These are phyloP conservation scores for Sinodicranocentrus sp. DNA, from an alignment of 2,888 invertebrate species.

Conservation along the genomic window DNA sequence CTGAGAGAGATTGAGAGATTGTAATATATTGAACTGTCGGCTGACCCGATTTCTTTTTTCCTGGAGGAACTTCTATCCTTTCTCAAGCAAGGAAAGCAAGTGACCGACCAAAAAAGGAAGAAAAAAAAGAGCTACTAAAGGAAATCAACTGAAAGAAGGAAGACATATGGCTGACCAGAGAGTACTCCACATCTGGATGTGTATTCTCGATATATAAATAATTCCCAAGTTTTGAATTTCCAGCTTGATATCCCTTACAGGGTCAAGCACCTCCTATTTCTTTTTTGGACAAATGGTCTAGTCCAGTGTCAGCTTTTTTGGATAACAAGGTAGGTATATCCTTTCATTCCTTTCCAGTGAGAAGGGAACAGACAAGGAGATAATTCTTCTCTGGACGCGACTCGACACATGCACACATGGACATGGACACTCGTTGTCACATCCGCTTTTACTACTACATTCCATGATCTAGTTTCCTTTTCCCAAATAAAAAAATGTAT, in stretches of 20 bases:
- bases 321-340: conserved; percentile 5
- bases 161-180: conserved; percentile 23
- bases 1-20: conserved; percentile 32
- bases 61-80: conserved; percentile 22
- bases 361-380: not conserved
- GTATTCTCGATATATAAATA: no score
- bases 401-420: no score
- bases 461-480: not conserved
- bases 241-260: no score
- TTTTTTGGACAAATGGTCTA: no score
- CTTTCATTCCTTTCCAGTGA: not conserved
- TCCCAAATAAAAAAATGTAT: not conserved
- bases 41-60: conserved; percentile 28
- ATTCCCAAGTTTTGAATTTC: no score
- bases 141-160: conserved; percentile 26
- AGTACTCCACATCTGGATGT: no score
- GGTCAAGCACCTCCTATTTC: no score
- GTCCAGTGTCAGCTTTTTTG: no score
- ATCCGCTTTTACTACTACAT: conserved; percentile 8
- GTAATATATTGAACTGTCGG: conserved; percentile 41
- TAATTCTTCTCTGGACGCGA: not conserved
- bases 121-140: conserved; percentile 1
- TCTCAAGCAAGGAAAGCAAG: conserved; percentile 6
- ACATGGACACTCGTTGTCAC: conserved; percentile 3
- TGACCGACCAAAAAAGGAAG: not conserved